phyloP scores from a whole-genome alignment of 1,140 invertebrate species.

The Daktulosphaira vitifoliae region DNA sequence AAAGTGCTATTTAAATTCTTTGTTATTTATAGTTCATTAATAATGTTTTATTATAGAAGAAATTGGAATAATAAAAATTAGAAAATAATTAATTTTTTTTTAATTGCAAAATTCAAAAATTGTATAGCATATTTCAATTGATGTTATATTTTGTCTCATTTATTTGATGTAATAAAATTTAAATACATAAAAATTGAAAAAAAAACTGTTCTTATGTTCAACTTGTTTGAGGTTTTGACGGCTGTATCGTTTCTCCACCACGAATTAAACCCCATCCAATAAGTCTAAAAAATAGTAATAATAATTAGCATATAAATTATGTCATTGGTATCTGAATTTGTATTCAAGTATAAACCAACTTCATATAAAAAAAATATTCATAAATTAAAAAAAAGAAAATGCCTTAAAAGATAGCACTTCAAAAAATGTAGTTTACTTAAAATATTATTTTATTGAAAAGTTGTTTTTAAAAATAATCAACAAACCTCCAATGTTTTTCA shows the following conservation, averaged over 20 bases:
- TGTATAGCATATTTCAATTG: neutral
- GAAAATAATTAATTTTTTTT: slow-evolving; percentile 1
- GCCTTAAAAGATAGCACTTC: neutral
- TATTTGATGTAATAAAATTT: slow-evolving; percentile 4
- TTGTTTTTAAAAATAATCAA: neutral
- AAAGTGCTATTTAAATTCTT: slow-evolving; percentile 54
- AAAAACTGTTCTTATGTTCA: slow-evolving; percentile 3
- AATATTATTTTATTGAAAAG: neutral
- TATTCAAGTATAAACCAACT: slow-evolving; percentile 22
- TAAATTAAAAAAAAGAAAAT: neutral
- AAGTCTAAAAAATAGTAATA: slow-evolving; percentile 52
- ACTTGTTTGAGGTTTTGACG: slow-evolving; percentile 42
- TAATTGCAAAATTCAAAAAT: slow-evolving; percentile 23
- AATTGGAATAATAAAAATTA: slow-evolving; percentile 19
- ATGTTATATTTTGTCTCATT: neutral
- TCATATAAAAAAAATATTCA: neutral
- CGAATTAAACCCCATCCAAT: slow-evolving; percentile 97
- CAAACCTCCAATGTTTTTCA: slow-evolving; percentile 96
- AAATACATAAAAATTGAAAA: slow-evolving; percentile 14
- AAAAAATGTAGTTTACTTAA: neutral
- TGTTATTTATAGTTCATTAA: neutral
- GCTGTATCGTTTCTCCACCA: slow-evolving; percentile 80
- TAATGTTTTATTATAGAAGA: neutral
- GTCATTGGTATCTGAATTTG: neutral
- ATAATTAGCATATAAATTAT: slow-evolving; percentile 34